Conservation (phyloP, 2,113 vertebrate species). For the Sinocyclocheilus rhinocerous region DNA sequence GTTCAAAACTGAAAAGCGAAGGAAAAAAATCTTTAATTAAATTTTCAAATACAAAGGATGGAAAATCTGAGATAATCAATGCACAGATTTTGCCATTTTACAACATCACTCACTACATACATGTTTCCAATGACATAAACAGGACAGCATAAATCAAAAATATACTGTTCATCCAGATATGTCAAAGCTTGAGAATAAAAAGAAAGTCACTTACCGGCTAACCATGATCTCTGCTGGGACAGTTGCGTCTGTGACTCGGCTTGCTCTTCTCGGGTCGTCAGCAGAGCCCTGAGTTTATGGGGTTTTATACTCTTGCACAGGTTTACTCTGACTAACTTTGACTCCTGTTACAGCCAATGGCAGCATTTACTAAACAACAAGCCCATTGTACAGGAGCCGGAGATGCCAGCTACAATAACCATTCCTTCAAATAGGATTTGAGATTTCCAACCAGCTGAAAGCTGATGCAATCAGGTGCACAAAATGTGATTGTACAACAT, state of each 20-base stretch:
- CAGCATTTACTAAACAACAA: no score
- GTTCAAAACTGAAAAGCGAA: slow-evolving; percentile 82
- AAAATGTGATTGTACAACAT: slow-evolving; percentile 53
- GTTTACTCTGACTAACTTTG: background rate
- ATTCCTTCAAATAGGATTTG: slow-evolving; percentile 73
- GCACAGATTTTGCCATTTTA: background rate
- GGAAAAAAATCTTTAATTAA: background rate
- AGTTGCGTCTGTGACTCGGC: slow-evolving; percentile 38
- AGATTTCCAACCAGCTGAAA: slow-evolving; percentile 54
- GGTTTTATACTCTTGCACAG: slow-evolving; percentile 61
- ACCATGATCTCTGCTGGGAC: slow-evolving; percentile 75
- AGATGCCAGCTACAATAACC: slow-evolving; percentile 66
- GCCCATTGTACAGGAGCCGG: slow-evolving; percentile 75
- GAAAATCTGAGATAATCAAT: no score
- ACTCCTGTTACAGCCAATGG: no score
- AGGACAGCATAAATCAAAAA: background rate
- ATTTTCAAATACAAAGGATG: background rate
- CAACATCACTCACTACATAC: background rate
- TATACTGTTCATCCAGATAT: background rate
- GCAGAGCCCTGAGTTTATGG: slow-evolving; percentile 47
- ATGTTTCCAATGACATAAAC: background rate
- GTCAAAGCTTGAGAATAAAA: no score
- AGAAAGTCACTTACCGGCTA: slow-evolving; percentile 82
- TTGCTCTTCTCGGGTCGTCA: background rate
- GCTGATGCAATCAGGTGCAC: slow-evolving; percentile 54